These are phyloP conservation scores for Bradypus variegatus DNA, from an alignment of 2,797 vertebrate species.

Conservation along the genomic window DNA sequence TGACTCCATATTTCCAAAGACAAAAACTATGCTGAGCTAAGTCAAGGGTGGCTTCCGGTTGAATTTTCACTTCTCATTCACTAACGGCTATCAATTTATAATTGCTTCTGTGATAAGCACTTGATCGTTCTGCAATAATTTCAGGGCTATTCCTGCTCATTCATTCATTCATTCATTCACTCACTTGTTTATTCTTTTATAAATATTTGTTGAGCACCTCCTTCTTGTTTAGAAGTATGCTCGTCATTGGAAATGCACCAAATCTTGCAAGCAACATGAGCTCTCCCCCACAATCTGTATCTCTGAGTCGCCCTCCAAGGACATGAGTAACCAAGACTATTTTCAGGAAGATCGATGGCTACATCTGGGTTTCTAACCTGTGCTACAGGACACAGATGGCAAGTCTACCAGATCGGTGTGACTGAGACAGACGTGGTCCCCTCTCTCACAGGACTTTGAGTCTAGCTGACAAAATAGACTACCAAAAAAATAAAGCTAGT, in stretches of 20 bases:
- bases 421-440: background rate
- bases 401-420: background rate
- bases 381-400: background rate
- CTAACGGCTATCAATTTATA: background rate
- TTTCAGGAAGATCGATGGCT: background rate
- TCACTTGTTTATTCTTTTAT: background rate
- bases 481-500: background rate
- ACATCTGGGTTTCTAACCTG: background rate
- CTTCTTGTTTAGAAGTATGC: background rate
- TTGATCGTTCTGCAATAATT: background rate
- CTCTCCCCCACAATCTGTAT: conserved; percentile 44
- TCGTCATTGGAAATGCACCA: background rate
- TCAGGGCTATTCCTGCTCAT: background rate
- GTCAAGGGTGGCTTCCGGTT: background rate
- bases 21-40: background rate
- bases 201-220: background rate
- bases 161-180: background rate
- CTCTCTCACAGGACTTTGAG: background rate
- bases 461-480: background rate
- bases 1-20: background rate
- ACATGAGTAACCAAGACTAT: background rate
- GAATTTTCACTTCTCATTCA: background rate
- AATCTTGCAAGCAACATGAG: conserved; percentile 32
- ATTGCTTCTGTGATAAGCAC: background rate
- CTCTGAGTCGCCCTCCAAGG: background rate